Evolutionary conservation across 1,140 invertebrate genomes (phyloP).

Genomic region (Spodoptera litura): DNA sequence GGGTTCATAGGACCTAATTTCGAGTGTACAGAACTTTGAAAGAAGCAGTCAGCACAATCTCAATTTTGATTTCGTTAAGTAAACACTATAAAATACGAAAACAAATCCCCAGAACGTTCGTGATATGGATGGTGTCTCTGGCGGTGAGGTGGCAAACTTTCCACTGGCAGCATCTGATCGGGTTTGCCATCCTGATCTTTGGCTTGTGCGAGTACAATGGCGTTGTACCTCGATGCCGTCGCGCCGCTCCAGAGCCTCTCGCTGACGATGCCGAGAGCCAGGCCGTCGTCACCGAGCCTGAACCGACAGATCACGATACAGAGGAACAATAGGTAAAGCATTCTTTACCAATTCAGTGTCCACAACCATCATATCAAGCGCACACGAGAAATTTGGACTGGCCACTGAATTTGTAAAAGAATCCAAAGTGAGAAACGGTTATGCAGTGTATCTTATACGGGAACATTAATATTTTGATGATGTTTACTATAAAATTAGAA

Average conservation of each 20-base stretch:
- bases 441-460: conserved; percentile 9
- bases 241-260: not conserved
- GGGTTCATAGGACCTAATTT: too few relatives aligned
- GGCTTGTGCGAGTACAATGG: conserved; percentile 94
- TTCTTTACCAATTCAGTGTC: conserved; percentile 29
- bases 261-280: conserved; percentile 17
- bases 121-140: conserved; percentile 95
- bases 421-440: not conserved
- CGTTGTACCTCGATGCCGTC: conserved; percentile 78
- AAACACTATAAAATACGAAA: not conserved
- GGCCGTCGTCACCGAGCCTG: conserved; percentile 22
- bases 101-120: conserved; percentile 89
- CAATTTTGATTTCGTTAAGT: too few relatives aligned
- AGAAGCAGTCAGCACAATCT: too few relatives aligned
- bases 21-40: too few relatives aligned
- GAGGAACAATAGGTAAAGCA: conserved; percentile 24
- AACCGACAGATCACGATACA: not conserved
- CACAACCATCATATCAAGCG: not conserved
- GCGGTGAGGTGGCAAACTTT: conserved; percentile 92
- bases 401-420: conserved; percentile 31
- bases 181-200: conserved; percentile 90
- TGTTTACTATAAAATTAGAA: not conserved
- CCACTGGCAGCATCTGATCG: conserved; percentile 92
- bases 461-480: conserved; percentile 18
- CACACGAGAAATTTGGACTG: not conserved